Conservation (phyloP, 2,888 invertebrate species). For the Acleris literana region DNA sequence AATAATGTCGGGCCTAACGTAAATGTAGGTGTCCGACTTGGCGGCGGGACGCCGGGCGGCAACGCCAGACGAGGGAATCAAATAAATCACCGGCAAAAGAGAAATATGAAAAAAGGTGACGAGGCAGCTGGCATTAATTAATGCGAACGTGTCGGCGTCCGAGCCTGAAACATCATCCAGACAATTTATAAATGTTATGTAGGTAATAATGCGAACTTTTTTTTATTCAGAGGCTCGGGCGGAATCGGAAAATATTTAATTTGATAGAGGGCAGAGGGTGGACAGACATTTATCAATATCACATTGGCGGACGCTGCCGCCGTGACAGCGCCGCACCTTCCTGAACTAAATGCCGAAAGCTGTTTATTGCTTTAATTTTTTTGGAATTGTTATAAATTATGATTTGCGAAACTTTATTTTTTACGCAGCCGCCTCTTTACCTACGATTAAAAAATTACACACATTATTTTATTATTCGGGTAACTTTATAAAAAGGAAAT, state of each 20-base stretch:
- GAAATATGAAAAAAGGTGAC: constrained; percentile 64
- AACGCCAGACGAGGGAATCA: constrained; percentile 41
- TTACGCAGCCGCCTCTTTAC: constrained; percentile 1
- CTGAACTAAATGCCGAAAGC: constrained; percentile 57
- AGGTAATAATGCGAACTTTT: constrained; percentile 65
- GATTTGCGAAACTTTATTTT: constrained; percentile 16
- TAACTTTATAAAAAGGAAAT: background rate
- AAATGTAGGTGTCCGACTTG: constrained; percentile 57
- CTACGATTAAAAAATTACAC: background rate
- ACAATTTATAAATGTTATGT: constrained; percentile 40
- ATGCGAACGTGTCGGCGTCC: constrained; percentile 43
- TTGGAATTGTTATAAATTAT: constrained; percentile 23
- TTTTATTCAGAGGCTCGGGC: constrained; percentile 56
- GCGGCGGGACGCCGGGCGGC: constrained; percentile 1
- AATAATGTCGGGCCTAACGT: constrained; percentile 61
- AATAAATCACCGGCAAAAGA: constrained; percentile 57
- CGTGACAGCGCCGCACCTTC: constrained; percentile 67
- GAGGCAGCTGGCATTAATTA: constrained; percentile 63
- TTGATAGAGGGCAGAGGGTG: constrained; percentile 63
- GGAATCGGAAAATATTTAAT: constrained; percentile 64
- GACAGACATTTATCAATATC: constrained; percentile 79
- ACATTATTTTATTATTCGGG: background rate
- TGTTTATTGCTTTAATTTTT: constrained; percentile 46
- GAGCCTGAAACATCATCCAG: constrained; percentile 24
- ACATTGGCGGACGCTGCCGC: constrained; percentile 56